Evolutionary conservation across 2,888 invertebrate species (phyloP), one percentile per base, ranked within the genome.

Genomic region (Acleris literana): DNA sequence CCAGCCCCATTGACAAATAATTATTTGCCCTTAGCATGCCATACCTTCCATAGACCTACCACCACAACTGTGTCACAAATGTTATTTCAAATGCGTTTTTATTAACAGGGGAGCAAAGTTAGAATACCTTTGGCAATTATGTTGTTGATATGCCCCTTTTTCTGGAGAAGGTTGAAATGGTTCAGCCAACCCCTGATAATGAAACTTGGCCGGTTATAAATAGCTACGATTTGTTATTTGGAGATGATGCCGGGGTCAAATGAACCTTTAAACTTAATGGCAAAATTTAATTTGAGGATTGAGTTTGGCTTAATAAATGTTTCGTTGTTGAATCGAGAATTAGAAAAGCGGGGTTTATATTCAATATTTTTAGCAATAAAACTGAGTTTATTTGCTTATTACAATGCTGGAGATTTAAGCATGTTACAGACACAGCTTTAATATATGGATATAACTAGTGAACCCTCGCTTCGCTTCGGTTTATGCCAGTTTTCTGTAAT

Each of bases 181-280:
- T 61, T 43, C 20, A 29, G 22, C 55, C 25, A 57, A 57, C 29
- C 25, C 46, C 57, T 39, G 62, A 63, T 63, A 63, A 61, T 49
- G 49, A 56, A 61, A 61, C 51, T 57, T 65, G 52, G 51, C 3
- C 52, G 22, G 44, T 66, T 33, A 66, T 61, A 66, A 66, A 61
- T 61, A 61, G 52, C 43, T 11, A 33, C 56, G 61, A 66, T 66
- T 66, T 66, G 65, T 66, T 56, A 44, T 33, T 6, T 29, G 20
- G 55, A 44, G 55, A 56, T 59, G 33, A 33, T 18, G 65, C 17
- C 46, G 46, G 51, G 55, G 55, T 44, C 61, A 57, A 66, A 66
- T 56, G 61, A 44, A 65, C 56, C 56, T 46, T 33, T 52, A 39
- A 61, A 57, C 22, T 52, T 25, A 22, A 9, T 33, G 65, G 22